A percentile compares a stretch with the other conserved stretches of the same genome.
phyloP scores from a whole-genome alignment of 2,113 vertebrate species.

The Nerophis ophidion region DNA sequence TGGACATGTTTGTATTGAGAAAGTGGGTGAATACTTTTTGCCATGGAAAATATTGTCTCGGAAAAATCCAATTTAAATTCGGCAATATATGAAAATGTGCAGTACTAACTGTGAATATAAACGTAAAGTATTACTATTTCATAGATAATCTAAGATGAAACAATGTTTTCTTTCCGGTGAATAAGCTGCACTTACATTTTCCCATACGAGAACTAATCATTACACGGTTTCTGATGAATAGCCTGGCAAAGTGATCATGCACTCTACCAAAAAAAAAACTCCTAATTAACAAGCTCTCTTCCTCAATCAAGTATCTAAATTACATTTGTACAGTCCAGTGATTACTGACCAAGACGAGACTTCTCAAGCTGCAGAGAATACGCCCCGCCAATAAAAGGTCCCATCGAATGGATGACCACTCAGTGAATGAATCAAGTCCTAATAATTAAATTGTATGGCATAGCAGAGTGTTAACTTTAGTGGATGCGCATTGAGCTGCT shows the following conservation, averaged over 20 bases:
- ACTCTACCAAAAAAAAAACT: conserved; percentile 61
- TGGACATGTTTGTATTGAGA: too few species aligned
- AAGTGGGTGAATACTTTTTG: too few species aligned
- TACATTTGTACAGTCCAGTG: conserved; percentile 71
- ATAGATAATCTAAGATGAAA: conserved; percentile 33
- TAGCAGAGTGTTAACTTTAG: conserved; percentile 65
- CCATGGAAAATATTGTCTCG: too few species aligned
- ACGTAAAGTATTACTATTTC: not conserved
- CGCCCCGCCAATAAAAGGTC: conserved; percentile 54
- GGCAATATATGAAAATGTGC: too few species aligned
- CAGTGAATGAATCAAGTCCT: conserved; percentile 69
- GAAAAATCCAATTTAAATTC: too few species aligned
- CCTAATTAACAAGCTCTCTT: conserved; percentile 67
- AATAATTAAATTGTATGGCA: conserved; percentile 75
- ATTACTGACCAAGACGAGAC: conserved; percentile 67
- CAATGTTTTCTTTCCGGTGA: conserved; percentile 44
- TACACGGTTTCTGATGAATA: conserved; percentile 69
- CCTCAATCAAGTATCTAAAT: conserved; percentile 68
- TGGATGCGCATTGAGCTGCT: conserved; percentile 67
- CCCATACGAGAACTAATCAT: conserved; percentile 56
- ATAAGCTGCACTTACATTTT: conserved; percentile 43
- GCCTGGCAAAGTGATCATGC: conserved; percentile 63
- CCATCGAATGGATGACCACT: conserved; percentile 65
- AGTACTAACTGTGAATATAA: not conserved
- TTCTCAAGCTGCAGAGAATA: conserved; percentile 58